A percentile compares a stretch with the other conserved stretches of the same genome.
phyloP scores from a whole-genome alignment of 2,888 invertebrate species.

The Dryobotodes eremita region DNA sequence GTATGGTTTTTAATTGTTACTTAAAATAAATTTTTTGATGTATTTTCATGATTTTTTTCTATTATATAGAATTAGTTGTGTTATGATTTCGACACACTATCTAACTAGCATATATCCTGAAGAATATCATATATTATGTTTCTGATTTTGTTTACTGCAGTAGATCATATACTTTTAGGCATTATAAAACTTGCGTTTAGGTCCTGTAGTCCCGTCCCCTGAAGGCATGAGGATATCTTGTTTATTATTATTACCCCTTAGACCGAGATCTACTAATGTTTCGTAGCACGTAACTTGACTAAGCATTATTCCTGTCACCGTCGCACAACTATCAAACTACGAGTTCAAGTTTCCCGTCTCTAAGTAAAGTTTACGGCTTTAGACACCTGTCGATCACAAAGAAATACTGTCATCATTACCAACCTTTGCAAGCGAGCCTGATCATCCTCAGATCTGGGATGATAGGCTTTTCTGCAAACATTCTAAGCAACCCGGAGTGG shows the following conservation, averaged over 20 bases:
- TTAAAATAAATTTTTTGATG: too few species aligned
- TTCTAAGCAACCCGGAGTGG: constrained; percentile 2
- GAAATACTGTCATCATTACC: neutral
- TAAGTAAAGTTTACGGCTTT: neutral
- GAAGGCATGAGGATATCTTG: neutral
- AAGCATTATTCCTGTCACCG: neutral
- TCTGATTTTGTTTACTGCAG: too few species aligned
- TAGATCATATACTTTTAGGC: too few species aligned
- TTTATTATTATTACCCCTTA: neutral
- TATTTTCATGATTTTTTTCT: too few species aligned
- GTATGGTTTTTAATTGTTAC: too few species aligned
- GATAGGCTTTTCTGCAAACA: neutral
- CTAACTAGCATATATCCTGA: too few species aligned
- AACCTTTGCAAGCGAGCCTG: neutral
- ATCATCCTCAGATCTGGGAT: neutral
- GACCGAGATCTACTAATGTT: neutral
- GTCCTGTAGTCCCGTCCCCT: too few species aligned
- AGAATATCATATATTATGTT: too few species aligned
- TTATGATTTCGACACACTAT: too few species aligned
- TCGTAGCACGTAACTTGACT: too few species aligned
- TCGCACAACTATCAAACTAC: neutral
- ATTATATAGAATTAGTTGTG: too few species aligned
- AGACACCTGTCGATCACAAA: neutral
- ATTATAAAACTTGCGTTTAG: too few species aligned
- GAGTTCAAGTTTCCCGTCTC: neutral